Percentiles rank a stretch among this genome's conserved stretches.
These are phyloP conservation scores for Cryptotermes secundus DNA, from an alignment of 1,140 invertebrate genomes.

Conservation along the genomic window DNA sequence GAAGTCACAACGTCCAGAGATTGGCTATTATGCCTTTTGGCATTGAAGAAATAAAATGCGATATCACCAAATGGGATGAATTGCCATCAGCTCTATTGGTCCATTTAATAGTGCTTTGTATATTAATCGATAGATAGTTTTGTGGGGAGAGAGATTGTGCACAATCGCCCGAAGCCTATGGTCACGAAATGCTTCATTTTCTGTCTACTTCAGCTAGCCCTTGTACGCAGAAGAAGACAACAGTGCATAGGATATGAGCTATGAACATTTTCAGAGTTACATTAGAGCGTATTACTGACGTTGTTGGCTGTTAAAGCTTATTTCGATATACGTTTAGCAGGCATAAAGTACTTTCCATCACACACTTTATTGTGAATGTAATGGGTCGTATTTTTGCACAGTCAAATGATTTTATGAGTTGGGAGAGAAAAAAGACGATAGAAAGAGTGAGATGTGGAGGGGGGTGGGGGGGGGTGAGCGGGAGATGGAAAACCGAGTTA, in stretches of 20 bases:
- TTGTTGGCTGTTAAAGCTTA: slow-evolving; percentile 6
- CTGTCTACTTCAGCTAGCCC: background rate
- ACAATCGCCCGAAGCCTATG: background rate
- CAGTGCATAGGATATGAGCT: background rate
- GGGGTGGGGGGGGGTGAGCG: background rate
- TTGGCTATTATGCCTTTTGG: no score
- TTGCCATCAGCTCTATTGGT: no score
- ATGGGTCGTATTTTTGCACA: slow-evolving; percentile 16
- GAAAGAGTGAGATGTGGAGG: background rate
- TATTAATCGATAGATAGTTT: background rate
- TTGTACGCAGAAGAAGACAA: background rate
- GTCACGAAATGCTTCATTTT: background rate
- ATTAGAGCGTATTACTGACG: background rate
- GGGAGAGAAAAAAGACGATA: background rate
- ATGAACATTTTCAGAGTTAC: background rate
- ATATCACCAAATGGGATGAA: no score
- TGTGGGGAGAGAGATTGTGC: background rate
- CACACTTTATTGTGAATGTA: background rate
- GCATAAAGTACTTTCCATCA: slow-evolving; percentile 11
- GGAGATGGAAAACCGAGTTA: background rate
- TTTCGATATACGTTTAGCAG: background rate
- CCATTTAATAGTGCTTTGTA: no score
- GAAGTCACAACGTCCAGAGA: no score
- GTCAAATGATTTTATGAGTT: background rate
- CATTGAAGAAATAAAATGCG: no score